These are phyloP conservation scores for Cremastinae sp. DNA, from an alignment of 2,888 invertebrate species.

Conservation along the genomic window DNA sequence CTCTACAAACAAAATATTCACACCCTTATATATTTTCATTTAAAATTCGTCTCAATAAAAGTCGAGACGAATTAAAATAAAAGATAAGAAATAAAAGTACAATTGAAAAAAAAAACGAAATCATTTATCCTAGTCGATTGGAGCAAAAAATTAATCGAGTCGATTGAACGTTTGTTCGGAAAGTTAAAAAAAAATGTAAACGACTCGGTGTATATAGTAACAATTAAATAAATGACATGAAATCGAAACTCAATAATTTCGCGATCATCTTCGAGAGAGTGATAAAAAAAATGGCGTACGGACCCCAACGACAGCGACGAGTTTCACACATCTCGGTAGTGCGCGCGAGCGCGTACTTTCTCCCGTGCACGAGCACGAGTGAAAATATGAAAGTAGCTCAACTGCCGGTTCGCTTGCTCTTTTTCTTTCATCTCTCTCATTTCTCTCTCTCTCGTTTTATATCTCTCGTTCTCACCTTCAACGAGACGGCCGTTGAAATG, in stretches of 20 bases:
- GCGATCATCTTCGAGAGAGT: constrained; percentile 62
- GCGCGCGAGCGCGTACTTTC: constrained; percentile 74
- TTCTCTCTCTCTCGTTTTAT: constrained; percentile 27
- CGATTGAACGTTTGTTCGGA: too few relatives aligned
- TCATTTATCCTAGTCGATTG: neutral
- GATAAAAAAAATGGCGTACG: constrained; percentile 41
- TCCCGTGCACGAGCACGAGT: constrained; percentile 74
- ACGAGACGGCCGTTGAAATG: constrained; percentile 45
- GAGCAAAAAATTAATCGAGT: too few relatives aligned
- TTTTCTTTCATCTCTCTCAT: constrained; percentile 61
- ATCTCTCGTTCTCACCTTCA: constrained; percentile 58
- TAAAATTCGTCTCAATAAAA: too few relatives aligned
- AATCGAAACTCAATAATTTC: too few relatives aligned
- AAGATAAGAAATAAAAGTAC: too few relatives aligned
- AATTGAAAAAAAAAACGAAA: neutral
- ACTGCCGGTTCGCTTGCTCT: constrained; percentile 71
- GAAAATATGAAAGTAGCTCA: constrained; percentile 81
- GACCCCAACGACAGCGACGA: constrained; percentile 62
- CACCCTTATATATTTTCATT: too few relatives aligned
- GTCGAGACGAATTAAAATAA: too few relatives aligned
- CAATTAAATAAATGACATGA: too few relatives aligned
- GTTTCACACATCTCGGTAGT: constrained; percentile 75
- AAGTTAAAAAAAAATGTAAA: too few relatives aligned
- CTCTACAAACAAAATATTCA: too few relatives aligned
- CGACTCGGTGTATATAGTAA: too few relatives aligned